Conservation (phyloP, 2,888 invertebrate species). For the Gandaritis pyraliata region DNA sequence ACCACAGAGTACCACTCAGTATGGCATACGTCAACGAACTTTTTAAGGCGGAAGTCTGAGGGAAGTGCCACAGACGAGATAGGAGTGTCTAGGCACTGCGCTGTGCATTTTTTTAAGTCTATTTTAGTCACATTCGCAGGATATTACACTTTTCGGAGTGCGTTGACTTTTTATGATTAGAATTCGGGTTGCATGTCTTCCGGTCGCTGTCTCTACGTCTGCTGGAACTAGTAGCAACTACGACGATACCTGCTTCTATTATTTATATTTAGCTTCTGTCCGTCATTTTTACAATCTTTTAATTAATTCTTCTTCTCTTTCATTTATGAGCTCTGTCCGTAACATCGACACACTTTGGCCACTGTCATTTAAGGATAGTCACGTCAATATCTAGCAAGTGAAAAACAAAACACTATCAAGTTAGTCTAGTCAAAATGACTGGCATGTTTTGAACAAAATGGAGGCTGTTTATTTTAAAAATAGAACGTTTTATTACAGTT, state of each 20-base stretch:
- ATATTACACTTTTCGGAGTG: constrained; percentile 61
- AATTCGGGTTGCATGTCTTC: constrained; percentile 42
- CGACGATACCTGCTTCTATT: not conserved
- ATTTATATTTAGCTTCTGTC: not conserved
- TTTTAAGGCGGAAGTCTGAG: constrained; percentile 31
- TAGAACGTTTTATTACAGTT: no score
- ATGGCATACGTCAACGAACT: constrained; percentile 25
- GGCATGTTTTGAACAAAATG: no score
- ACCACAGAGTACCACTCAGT: constrained; percentile 19
- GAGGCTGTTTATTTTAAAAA: no score
- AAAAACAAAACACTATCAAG: no score
- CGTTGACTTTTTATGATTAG: constrained; percentile 49
- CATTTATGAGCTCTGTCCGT: no score
- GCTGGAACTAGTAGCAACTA: not conserved
- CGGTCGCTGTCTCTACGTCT: constrained; percentile 18
- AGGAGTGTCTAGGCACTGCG: constrained; percentile 6
- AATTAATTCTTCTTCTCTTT: no score
- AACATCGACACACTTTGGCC: no score
- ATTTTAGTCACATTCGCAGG: constrained; percentile 76
- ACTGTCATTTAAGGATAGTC: no score
- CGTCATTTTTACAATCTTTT: no score
- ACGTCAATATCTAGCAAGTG: no score
- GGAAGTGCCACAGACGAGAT: constrained; percentile 28
- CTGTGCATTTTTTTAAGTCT: constrained; percentile 56
- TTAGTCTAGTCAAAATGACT: no score